Evolutionary conservation across 2,113 vertebrate species (phyloP), one percentile per base, ranked within the genome.

Genomic region (Mobula birostris): DNA sequence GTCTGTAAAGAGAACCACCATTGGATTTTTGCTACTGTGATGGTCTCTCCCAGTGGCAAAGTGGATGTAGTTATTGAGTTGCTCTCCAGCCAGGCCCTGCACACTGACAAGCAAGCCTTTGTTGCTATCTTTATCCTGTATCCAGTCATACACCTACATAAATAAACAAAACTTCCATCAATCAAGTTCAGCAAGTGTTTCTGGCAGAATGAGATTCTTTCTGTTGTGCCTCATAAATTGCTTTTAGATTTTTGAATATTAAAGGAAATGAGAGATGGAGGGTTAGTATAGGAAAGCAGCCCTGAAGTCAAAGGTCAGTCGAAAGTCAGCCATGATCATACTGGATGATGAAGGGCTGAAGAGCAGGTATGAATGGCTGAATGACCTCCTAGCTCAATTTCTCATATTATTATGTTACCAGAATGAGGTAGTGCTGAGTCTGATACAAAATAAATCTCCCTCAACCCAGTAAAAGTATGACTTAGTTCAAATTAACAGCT

Each of bases 1-100:
- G 0, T 99, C 98, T 0, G 98, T 98, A 96, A 99, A 99, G 9
- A 99, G 96, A 0, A 99, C 97, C 96, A 99, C 88, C 98, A 99
- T 98, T 91, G 98, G 98, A 96, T 97, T 98, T 95, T 98, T 98
- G 96, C 98, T 98, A 94, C 97, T 97, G 0, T 98, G 98, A 94
- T 98, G 98, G 94, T 96, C 95, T 21, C 95, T 95, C 7, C 97
- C 95, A 0, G 97, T 97, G 0, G 98, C 97, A 0, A 99, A 98
- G 58, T 96, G 97, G 70, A 98, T 92, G 0, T 97, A 96, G 72
- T 95, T 61, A 0, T 98, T 97, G 0, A 96, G 94, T 0, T 94
- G 95, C 40, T 94, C 95, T 7, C 96, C 97, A 0, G 94, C 96
- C 0, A 95, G 94, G 1, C 95, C 95, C 83, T 94, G 96, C 12